Base-by-base conservation (phyloP, 2,888 invertebrate species). In the Cactoblastis cactorum region DNA sequence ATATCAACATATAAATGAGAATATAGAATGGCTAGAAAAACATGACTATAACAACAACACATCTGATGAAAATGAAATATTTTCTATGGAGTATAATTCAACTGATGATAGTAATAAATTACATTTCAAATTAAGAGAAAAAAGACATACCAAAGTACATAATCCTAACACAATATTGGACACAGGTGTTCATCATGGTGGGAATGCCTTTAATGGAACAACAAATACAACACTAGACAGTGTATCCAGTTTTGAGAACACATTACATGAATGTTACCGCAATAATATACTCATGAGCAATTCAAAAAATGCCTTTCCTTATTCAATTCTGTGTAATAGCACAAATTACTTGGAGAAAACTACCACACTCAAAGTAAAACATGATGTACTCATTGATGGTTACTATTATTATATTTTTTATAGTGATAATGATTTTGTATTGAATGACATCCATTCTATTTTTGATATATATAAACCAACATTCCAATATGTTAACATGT, bases 401-500 rank as follows among this genome's bases (percentile, higher is more conserved):
- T 96, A 96, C 80, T 96, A 96, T 75, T 96, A 96, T 80, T 96
- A 96, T 66, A 95, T 96, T 62, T 96, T 96, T 80, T 96, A 96
- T 71, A 96, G 95, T 65, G 95, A 96, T 74, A 96, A 96, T 81
- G 96, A 95, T 74, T 86, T 93, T 62, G 93, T 94, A 8, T 91
- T 90, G 45, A 96, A 96, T 79, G 94, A 95, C 69, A 94, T 96
- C 63, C 94, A 96, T 80, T 95, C 94, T 4, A 91, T 95, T 56
- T 96, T 96, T 74, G 95, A 96, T 82, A 95, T 96, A 69, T 94
- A 94, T 67, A 96, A 96, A 67, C 95, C 96, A 11, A 95, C 95
- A 59, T 95, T 95, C 82, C 93, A 94, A 69, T 95, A 94, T 75
- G 91, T 93, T 34, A 94, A 94, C 72, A 91, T 92, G 62, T 90